Evolutionary conservation across 2,113 vertebrate species (phyloP).

Genomic region (Psettodes erumei): DNA sequence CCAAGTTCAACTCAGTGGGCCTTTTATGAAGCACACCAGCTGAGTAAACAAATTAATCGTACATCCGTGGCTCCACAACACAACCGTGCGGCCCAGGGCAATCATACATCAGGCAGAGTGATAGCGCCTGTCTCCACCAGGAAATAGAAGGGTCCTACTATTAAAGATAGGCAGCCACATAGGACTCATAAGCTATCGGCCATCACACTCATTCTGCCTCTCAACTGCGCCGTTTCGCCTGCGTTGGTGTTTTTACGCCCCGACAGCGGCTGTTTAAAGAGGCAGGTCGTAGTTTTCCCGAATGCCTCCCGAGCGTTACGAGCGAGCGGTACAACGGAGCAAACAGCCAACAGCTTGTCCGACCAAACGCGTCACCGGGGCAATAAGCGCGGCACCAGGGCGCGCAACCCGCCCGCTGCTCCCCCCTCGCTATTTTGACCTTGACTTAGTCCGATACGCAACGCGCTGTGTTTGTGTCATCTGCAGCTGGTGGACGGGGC

Average conservation of each 20-base stretch:
- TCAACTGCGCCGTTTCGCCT: conserved; percentile 24
- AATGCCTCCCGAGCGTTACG: conserved; percentile 9
- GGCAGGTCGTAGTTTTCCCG: conserved; percentile 12
- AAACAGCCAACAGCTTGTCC: background rate
- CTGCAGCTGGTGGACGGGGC: conserved; percentile 36
- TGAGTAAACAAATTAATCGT: conserved; percentile 84
- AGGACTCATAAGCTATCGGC: conserved; percentile 54
- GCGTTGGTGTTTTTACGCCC: conserved; percentile 30
- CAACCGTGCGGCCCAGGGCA: conserved; percentile 67
- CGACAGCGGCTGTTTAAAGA: conserved; percentile 10
- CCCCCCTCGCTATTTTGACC: too few species aligned
- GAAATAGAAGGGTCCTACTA: conserved; percentile 68
- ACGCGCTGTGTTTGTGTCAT: conserved; percentile 46
- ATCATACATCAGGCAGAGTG: conserved; percentile 81
- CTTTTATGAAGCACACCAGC: conserved; percentile 76
- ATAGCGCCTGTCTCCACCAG: conserved; percentile 71
- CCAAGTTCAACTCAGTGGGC: conserved; percentile 77
- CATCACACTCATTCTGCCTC: conserved; percentile 40
- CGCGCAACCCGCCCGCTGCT: too few species aligned
- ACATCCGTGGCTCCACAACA: conserved; percentile 65
- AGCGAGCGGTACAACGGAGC: conserved; percentile 19
- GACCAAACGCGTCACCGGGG: background rate
- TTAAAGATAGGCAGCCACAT: conserved; percentile 64
- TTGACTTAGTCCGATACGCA: conserved; percentile 43
- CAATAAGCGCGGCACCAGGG: background rate